Base-by-base conservation (phyloP, 2,113 vertebrate species). In the Strix uralensis region DNA sequence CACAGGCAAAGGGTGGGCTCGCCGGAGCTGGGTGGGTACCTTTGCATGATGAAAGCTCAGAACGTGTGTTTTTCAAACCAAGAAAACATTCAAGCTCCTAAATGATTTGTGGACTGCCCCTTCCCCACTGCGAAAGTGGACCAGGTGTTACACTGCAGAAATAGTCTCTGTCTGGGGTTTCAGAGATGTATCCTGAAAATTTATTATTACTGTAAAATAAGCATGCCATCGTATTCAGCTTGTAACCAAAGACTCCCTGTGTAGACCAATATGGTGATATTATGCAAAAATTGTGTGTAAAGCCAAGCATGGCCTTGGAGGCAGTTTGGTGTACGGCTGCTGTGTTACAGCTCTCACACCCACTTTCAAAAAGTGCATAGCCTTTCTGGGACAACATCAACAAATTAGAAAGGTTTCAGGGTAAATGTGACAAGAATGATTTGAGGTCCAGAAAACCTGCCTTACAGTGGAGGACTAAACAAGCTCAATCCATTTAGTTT, bases 1-100 rank as follows among this genome's bases (percentile, higher is more conserved):
- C 4, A 0, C 0, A 0, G 7, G 38, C 19, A 3, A 5, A 3
- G 23, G 46, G 13, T 20, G 26, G 61, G 15, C 6, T 27, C 10
- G 8, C 55, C 42, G 18, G 46, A 32, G 86, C 54, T 25, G 4
- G 1, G 13, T 0, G 5, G 30, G 34, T 38, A 13, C 10, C 62
- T 40, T 13, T 4, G 49, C 9, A 7, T 3, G 42, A 2, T 7
- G 11, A n/a, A 57, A 46, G 13, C 47, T 58, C 26, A 2, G 36
- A 30, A 66, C 8, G 5, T 30, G 8, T 17, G 20, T 0, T 3
- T 36, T 9, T 6, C 42, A 26, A 49, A 13, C 14, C 30, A 30
- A n/a, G 51, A 30, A 21, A 49, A 25, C 25, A 9, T 12, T 18
- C 32, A 36, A 23, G 65, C 38, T 82, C 38, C 63, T 27, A 4